Evolutionary conservation across 2,113 vertebrate species (phyloP).

Genomic region (Protobothrops flavoviridis): DNA sequence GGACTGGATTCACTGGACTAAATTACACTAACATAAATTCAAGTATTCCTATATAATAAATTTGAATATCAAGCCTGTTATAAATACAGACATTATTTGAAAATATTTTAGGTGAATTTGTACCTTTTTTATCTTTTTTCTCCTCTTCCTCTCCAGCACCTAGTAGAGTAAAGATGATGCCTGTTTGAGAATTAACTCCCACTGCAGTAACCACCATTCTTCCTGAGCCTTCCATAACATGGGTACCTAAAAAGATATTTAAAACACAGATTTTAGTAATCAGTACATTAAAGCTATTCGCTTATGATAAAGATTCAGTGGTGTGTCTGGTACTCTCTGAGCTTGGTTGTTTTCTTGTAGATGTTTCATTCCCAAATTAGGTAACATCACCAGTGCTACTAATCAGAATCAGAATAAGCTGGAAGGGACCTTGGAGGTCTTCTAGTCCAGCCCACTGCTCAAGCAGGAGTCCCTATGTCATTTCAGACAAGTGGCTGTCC

Average conservation of each 20-base stretch:
- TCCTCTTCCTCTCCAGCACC: constrained; percentile 90
- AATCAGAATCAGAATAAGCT: too few species aligned
- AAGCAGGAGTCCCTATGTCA: too few species aligned
- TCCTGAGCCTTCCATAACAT: constrained; percentile 98
- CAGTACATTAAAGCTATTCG: neutral
- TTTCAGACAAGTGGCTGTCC: too few species aligned
- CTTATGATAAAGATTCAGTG: neutral
- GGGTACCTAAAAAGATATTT: constrained; percentile 79
- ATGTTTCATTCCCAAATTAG: neutral
- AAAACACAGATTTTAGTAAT: neutral
- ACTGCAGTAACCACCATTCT: constrained; percentile 94
- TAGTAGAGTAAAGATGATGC: constrained; percentile 96
- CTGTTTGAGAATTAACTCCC: constrained; percentile 97
- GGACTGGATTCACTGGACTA: neutral
- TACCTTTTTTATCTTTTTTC: constrained; percentile 99
- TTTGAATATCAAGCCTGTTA: neutral
- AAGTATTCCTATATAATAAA: neutral
- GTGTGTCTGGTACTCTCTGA: neutral
- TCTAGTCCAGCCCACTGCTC: too few species aligned
- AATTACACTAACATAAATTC: neutral
- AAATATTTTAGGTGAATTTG: constrained; percentile 20
- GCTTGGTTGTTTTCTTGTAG: neutral
- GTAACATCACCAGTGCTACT: neutral
- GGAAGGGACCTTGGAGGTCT: too few species aligned
- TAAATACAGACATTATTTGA: neutral